Evolutionary conservation across 2,888 invertebrate genomes (phyloP), one percentile per base, ranked within the genome.

Genomic region (Acanthosepion esculentum): DNA sequence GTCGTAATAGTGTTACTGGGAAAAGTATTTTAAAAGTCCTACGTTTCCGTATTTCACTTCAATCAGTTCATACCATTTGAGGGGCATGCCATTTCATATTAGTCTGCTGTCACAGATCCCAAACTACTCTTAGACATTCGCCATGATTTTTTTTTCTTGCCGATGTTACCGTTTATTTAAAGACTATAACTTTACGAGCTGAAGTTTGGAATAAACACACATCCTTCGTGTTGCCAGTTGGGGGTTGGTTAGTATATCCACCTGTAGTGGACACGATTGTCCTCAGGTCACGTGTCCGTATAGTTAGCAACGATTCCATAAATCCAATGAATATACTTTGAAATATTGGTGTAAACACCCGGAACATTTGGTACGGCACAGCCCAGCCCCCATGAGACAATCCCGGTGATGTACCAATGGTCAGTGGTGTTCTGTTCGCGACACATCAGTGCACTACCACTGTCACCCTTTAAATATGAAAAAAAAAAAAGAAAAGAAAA

Each of bases 371-470:
- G 96, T 23, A 96, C 95, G 23, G 97, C 97, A 96, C 97, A 97
- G 29, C 96, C 97, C 10, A 97, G 96, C 12, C 97, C 97, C 97
- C 97, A 97, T 0, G 97, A 97, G 29, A 97, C 96, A 1, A 97
- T 95, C 94, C 97, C 97, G 33, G 95, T 96, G 94, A 95, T 96
- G 94, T 95, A 96, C 96, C 96, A 97, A 78, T 95, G 95, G 95
- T 96, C 96, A 5, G 95, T 94, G n/a, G 94, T 94, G 41, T 95
- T 95, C 94, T 96, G 95, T 94, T 94, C 95, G 10, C 96, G 95
- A 95, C 97, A 97, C 48, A 97, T 95, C 93, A 97, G 95, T 18
- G 97, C 97, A 3, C 97, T 97, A 20, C 97, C 97, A 53, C 97
- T 97, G 95, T 97, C 97, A n/a, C 97, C 97, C 97, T 97, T 95